A percentile compares a stretch with the other conserved stretches of the same genome.
Evolutionary conservation across 2,888 invertebrate species (phyloP).

Genomic region (Graphium colonna): DNA sequence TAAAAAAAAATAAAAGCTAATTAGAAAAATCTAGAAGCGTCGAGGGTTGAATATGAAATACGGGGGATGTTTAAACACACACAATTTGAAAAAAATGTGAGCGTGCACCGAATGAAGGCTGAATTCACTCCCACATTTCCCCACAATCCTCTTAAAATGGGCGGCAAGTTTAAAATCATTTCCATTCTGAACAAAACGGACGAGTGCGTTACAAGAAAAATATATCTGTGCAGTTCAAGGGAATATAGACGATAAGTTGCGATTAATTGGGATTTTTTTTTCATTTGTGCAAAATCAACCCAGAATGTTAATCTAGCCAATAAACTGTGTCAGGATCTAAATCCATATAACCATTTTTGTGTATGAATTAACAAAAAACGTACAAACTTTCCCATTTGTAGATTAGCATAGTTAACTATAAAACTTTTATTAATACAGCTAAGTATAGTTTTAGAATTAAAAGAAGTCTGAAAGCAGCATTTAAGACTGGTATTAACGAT

Average conservation of each 20-base stretch:
- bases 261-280: no score
- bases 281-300: no score
- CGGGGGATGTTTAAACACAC: slow-evolving; percentile 20
- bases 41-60: slow-evolving; percentile 22
- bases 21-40: slow-evolving; percentile 20
- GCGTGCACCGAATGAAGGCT: slow-evolving; percentile 16
- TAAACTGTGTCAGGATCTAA: no score
- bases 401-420: no score
- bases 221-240: neutral
- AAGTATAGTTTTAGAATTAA: no score
- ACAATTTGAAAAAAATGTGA: slow-evolving; percentile 21
- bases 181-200: slow-evolving; percentile 12
- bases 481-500: no score
- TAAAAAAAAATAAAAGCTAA: slow-evolving; percentile 21
- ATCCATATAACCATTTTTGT: no score
- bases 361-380: no score
- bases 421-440: no score
- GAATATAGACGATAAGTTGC: neutral
- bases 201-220: slow-evolving; percentile 18
- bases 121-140: slow-evolving; percentile 15
- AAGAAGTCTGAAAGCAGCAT: no score
- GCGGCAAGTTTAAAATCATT: slow-evolving; percentile 19
- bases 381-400: no score
- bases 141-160: slow-evolving; percentile 11
- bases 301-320: no score